Percentiles rank a stretch among this genome's conserved stretches.
These are phyloP conservation scores for Epirrita christyi DNA, from an alignment of 2,888 invertebrate genomes.

Conservation along the genomic window DNA sequence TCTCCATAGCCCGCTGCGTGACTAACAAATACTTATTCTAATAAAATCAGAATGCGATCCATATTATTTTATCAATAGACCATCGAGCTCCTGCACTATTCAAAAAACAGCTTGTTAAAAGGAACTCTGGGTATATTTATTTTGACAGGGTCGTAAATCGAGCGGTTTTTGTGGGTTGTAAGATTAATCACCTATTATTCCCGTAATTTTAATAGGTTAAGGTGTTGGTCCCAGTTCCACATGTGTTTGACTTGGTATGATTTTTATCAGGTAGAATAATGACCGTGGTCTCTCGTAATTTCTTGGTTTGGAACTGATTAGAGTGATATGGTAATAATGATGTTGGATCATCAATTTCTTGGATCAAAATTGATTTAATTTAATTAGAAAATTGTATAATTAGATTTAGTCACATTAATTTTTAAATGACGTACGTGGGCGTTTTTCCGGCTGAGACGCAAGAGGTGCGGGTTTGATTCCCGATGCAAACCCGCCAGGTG, in stretches of 20 bases:
- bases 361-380: constrained; percentile 21
- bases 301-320: constrained; percentile 13
- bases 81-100: constrained; percentile 35
- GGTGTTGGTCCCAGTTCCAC: constrained; percentile 55
- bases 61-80: neutral
- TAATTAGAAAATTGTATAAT: constrained; percentile 7
- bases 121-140: constrained; percentile 68
- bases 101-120: constrained; percentile 58
- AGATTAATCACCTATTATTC: constrained; percentile 81
- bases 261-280: constrained; percentile 21
- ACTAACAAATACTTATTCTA: too few relatives aligned
- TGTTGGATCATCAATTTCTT: constrained; percentile 17
- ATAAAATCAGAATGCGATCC: too few relatives aligned
- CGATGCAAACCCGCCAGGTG: too few relatives aligned
- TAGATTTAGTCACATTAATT: neutral
- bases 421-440: too few relatives aligned
- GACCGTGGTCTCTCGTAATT: constrained; percentile 18
- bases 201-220: constrained; percentile 76
- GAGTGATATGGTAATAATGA: constrained; percentile 11
- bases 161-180: constrained; percentile 59
- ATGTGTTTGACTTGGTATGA: constrained; percentile 10
- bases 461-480: too few relatives aligned
- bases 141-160: constrained; percentile 75
- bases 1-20: too few relatives aligned
- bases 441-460: too few relatives aligned